Conservation (phyloP, 2,888 invertebrate genomes). For the Pyrocoelia pectoralis region DNA sequence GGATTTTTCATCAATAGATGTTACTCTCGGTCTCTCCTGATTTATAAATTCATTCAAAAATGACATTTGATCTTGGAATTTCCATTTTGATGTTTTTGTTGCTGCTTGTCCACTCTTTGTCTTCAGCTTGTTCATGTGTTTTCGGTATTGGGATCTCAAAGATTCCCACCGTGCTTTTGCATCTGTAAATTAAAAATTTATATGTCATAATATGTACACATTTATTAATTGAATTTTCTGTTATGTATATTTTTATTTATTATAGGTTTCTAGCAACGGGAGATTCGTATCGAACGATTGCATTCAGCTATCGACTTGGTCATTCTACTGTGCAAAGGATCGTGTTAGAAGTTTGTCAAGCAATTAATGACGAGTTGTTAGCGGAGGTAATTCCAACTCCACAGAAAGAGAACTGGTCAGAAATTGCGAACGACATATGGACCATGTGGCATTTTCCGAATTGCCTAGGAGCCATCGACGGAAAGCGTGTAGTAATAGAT, state of each 20-base stretch:
- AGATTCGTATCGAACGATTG: constrained; percentile 33
- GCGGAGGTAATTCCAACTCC: constrained; percentile 32
- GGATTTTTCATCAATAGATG: too few relatives aligned
- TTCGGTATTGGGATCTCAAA: not conserved
- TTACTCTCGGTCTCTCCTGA: too few relatives aligned
- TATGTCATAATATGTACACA: too few relatives aligned
- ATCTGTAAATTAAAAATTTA: not conserved
- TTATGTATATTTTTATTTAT: not conserved
- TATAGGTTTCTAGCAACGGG: constrained; percentile 29
- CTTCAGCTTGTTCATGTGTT: not conserved
- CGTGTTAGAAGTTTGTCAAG: constrained; percentile 28
- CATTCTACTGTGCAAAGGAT: constrained; percentile 29
- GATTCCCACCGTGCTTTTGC: not conserved
- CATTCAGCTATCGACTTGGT: constrained; percentile 33
- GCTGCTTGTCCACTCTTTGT: constrained; percentile 7
- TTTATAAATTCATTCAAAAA: not conserved
- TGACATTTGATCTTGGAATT: constrained; percentile 5
- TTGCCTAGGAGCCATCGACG: not conserved
- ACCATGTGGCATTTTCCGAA: constrained; percentile 36
- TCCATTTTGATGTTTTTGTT: not conserved
- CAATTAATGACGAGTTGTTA: constrained; percentile 26
- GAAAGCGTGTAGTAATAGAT: not conserved
- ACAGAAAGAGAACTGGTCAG: constrained; percentile 31
- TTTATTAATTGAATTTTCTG: too few relatives aligned
- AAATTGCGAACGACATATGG: constrained; percentile 6